phyloP scores from a whole-genome alignment of 2,113 vertebrate genomes.

The Varanus komodoensis region DNA sequence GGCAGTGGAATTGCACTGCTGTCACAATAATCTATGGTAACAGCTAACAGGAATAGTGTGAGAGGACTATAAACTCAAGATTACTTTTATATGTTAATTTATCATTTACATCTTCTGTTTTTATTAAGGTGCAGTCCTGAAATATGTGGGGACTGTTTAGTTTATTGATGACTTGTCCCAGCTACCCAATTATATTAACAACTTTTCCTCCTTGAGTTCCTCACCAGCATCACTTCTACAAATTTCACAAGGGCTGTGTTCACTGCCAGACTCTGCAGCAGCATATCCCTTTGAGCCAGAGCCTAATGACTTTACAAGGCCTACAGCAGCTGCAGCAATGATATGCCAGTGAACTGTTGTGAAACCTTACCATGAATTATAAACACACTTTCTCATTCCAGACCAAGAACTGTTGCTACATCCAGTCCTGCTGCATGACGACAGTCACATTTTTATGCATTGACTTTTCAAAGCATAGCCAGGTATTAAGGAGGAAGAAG shows the following conservation, averaged over 20 bases:
- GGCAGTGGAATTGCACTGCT: neutral
- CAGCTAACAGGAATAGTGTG: neutral
- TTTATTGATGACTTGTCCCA: neutral
- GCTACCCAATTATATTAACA: constrained; percentile 20
- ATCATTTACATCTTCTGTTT: neutral
- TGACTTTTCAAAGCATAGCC: constrained; percentile 10
- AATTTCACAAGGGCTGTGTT: constrained; percentile 41
- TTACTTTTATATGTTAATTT: neutral
- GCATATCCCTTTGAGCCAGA: constrained; percentile 63
- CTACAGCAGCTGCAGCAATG: constrained; percentile 62
- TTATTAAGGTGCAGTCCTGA: neutral
- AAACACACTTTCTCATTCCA: constrained; percentile 58
- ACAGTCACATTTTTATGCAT: neutral
- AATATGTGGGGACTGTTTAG: neutral
- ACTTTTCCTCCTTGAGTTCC: constrained; percentile 38
- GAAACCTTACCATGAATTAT: constrained; percentile 63
- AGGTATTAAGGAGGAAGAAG: neutral
- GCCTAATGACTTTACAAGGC: constrained; percentile 64
- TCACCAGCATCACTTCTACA: constrained; percentile 38
- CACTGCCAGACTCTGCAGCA: constrained; percentile 54
- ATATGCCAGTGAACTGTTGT: constrained; percentile 68
- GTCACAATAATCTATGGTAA: neutral
- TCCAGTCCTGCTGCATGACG: constrained; percentile 45
- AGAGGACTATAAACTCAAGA: neutral
- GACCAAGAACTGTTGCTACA: constrained; percentile 49